phyloP scores from a whole-genome alignment of 1,140 invertebrate species.

The Lordiphosa mommai region DNA sequence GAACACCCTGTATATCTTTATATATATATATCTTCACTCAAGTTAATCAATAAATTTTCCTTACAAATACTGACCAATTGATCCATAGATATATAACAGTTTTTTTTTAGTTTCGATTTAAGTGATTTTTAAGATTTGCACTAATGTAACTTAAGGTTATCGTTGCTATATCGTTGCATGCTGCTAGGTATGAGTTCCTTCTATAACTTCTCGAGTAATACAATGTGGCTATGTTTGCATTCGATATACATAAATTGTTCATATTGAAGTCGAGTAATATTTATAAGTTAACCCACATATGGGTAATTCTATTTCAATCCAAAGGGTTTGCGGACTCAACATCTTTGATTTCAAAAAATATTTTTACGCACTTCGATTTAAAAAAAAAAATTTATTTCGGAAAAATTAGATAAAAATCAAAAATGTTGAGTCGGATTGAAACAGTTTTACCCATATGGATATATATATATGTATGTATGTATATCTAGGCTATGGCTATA shows the following conservation, averaged over 20 bases:
- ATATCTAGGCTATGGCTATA: conserved; percentile 9
- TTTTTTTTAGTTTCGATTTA: conserved; percentile 19
- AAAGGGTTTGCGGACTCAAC: no score
- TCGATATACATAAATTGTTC: background rate
- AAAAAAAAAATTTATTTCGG: no score
- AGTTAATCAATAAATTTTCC: no score
- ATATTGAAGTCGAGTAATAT: background rate
- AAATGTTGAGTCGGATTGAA: background rate
- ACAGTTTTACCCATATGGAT: background rate
- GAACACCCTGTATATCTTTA: no score
- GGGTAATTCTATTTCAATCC: no score
- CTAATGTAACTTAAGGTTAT: conserved; percentile 10
- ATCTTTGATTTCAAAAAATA: no score
- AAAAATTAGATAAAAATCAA: no score
- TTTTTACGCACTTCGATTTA: no score
- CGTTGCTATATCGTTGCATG: conserved; percentile 18
- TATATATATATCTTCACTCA: no score
- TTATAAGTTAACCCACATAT: no score
- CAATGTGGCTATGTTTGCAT: conserved; percentile 52
- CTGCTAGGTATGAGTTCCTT: conserved; percentile 60
- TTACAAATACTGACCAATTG: no score
- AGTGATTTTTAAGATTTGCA: conserved; percentile 2
- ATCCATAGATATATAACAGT: background rate
- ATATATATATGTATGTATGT: conserved; percentile 7
- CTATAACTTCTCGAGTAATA: conserved; percentile 45